Conservation (phyloP, 2,113 vertebrate genomes). For the Psephotus haematonotus region DNA sequence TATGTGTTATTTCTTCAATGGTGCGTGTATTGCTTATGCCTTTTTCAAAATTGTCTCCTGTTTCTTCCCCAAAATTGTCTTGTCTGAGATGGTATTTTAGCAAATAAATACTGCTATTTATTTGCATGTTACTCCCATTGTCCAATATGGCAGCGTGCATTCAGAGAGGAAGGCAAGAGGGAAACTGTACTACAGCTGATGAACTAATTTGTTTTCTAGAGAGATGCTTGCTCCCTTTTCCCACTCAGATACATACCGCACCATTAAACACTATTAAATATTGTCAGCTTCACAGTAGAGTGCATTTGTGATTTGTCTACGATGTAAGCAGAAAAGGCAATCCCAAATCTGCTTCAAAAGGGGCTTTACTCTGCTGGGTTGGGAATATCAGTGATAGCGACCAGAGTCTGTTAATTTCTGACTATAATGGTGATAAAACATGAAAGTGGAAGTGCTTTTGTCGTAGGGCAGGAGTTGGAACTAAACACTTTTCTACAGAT, state of each 20-base stretch:
- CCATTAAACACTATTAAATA: not conserved
- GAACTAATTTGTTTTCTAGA: not conserved
- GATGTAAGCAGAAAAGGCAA: not conserved
- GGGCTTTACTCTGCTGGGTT: not conserved
- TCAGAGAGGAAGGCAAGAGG: not conserved
- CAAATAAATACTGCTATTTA: not conserved
- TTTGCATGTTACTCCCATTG: not conserved
- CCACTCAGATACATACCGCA: not conserved
- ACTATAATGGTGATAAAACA: not conserved
- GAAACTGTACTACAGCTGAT: not conserved
- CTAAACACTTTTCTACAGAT: not conserved
- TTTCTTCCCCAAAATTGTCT: not conserved
- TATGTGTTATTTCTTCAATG: not conserved
- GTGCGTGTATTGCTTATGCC: accelerated
- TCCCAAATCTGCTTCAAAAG: not conserved
- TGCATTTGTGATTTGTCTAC: not conserved
- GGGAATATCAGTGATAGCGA: not conserved
- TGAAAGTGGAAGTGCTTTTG: not conserved
- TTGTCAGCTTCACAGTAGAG: not conserved
- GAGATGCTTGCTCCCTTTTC: not conserved
- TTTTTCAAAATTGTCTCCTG: not conserved
- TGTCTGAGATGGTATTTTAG: not conserved
- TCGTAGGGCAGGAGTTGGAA: not conserved
- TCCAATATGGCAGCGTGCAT: not conserved
- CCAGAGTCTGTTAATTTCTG: not conserved